phyloP scores from a whole-genome alignment of 2,797 vertebrate genomes.

The Eulemur rubriventer region DNA sequence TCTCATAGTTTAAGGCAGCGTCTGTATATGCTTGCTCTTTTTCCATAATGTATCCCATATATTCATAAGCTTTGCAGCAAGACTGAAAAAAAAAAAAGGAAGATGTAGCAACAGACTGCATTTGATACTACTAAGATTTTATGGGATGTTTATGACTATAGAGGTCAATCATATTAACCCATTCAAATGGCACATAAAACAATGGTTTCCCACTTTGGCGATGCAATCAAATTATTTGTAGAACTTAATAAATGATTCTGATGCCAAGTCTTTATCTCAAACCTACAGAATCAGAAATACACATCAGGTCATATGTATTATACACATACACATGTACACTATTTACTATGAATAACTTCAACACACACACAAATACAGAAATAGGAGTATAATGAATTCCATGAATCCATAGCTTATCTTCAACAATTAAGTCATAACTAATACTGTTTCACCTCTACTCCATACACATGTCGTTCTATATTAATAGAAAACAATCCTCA shows the following conservation, averaged over 20 bases:
- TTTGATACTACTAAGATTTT: not conserved
- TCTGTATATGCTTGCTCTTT: constrained; percentile 97
- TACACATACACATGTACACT: not conserved
- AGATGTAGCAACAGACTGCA: not conserved
- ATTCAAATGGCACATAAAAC: not conserved
- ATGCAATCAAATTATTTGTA: not conserved
- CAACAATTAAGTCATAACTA: not conserved
- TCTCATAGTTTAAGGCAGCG: constrained; percentile 95
- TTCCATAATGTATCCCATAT: constrained; percentile 98
- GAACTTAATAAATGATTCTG: not conserved
- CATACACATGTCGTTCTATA: not conserved
- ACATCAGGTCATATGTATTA: not conserved
- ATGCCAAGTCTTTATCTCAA: not conserved
- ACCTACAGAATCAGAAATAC: not conserved
- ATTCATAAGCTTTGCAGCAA: constrained; percentile 98
- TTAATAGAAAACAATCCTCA: not conserved
- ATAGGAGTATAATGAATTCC: not conserved
- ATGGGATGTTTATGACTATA: not conserved
- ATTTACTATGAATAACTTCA: constrained; percentile 25
- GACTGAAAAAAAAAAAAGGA: constrained; percentile 87
- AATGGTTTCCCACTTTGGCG: not conserved
- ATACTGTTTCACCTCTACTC: not conserved
- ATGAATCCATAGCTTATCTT: not conserved
- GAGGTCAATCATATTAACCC: not conserved
- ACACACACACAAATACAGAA: not conserved